A percentile compares a stretch with the other conserved stretches of the same genome.
Evolutionary conservation across 2,113 vertebrate genomes (phyloP).

Genomic region (Coreoperca whiteheadi): DNA sequence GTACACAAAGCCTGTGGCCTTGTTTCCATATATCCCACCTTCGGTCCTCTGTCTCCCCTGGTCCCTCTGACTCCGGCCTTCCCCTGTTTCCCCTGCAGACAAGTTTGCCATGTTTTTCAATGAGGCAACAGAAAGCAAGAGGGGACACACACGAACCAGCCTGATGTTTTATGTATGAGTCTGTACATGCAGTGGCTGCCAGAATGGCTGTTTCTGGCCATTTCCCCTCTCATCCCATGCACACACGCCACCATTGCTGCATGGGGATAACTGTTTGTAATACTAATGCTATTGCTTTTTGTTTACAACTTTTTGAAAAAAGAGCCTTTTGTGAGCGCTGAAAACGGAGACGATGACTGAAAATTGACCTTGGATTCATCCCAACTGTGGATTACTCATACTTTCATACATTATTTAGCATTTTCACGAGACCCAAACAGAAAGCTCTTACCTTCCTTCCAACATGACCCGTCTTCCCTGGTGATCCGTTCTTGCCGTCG

Average conservation of each 20-base stretch:
- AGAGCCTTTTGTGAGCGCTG: too few relatives aligned
- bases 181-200: background rate
- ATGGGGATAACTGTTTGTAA: background rate
- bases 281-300: too few relatives aligned
- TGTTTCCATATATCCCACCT: constrained; percentile 80
- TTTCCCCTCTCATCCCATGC: background rate
- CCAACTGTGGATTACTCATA: background rate
- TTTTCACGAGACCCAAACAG: background rate
- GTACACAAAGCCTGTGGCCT: too few relatives aligned
- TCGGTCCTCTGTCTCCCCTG: constrained; percentile 85
- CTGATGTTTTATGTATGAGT: constrained; percentile 52
- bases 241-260: background rate
- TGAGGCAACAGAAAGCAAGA: constrained; percentile 18
- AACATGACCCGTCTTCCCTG: constrained; percentile 78
- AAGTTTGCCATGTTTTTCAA: constrained; percentile 44
- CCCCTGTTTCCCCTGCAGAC: constrained; percentile 87
- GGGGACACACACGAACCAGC: background rate
- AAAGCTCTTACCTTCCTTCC: constrained; percentile 85
- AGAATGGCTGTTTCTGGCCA: background rate
- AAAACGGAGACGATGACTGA: background rate
- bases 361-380: background rate
- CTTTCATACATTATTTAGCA: background rate
- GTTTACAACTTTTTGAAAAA: too few relatives aligned
- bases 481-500: constrained; percentile 75
- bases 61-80: constrained; percentile 84